Base-by-base conservation (phyloP, 2,888 invertebrate genomes). In the Tetrapedia diversipes region DNA sequence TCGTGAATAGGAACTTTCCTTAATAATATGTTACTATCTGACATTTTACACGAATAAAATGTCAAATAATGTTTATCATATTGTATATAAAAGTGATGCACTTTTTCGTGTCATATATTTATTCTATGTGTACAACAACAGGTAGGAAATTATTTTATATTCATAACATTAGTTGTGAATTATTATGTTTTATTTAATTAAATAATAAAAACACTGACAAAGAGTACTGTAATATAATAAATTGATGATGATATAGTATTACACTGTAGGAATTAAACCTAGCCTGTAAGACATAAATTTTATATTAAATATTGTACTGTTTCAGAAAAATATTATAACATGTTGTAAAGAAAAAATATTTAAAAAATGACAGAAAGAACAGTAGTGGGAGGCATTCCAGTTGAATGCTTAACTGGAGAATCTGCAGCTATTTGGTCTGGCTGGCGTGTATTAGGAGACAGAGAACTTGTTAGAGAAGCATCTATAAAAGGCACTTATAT, bases 381-480 rank as follows among this genome's bases (percentile, higher is more conserved):
- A 71, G 79, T 70, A 11, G 81, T 90, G 19, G 88, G 87, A 54
- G 88, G 89, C 29, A 75, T 91, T 59, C 88, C 93, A 88, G 93
- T 94, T 93, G 95, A 95, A 92, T 92, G 93, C 82, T 86, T 94
- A 75, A 92, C 92, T 71, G 93, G 93, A 89, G 94, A 94, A 90
- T 92, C 93, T 81, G 93, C 93, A 84, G 93, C 93, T 60, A 93
- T 95, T 82, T 95, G 95, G 95, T 92, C 93, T 63, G 94, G 94
- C 81, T 95, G 95, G 95, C 93, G 93, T 77, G 93, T 92, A 66
- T 94, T 94, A 82, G 94, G 94, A 47, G 93, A 94, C 39, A 92
- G 94, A 86, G 95, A 95, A 90, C 94, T 95, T 51, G 94, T 94
- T 0, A 92, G 95, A 83, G 95, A 95, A 89, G 94, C 95, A 16